Base-by-base conservation (phyloP, 1,140 invertebrate genomes). In the Drosophila yakuba region DNA sequence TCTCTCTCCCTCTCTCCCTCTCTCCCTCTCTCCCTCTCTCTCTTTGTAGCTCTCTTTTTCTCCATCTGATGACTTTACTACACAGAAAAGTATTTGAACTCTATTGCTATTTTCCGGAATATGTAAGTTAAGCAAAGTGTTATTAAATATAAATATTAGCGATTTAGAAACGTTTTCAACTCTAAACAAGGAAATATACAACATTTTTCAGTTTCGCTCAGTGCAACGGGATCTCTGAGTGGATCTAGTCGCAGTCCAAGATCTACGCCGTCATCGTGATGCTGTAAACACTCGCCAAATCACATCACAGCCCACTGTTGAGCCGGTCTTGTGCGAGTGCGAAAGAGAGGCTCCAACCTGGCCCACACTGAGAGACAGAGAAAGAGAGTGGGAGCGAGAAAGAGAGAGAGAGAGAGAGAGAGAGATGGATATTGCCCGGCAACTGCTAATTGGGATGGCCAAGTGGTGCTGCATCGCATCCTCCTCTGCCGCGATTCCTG, bases 381-480 rank as follows among this genome's bases (percentile, higher is more conserved):
- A n/a, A n/a, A 4, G 15, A 69, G 39, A 11, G 36, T 10, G 15
- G 47, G 20, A 50, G 20, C 20, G 55, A 58, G 25, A n/a, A n/a
- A 7, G 15, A 69, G 39, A 10, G 35, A 12, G 32, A 47, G 20
- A 48, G 23, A 5, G 55, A 54, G 25, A 23, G 32, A 51, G 23
- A 15, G 23, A 23, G 43, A 44, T 1, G 15, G 38, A 14, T 57
- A 41, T 45, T 28, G 39, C 48, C 39, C 45, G 47, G 36, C 72
- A 72, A 75, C 41, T 75, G 55, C 36, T 66, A 75, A 75, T 75
- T 75, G 71, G 47, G 45, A 50, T 41, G 51, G 23, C 69, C 59
- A 43, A 51, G 50, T 39, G 48, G 23, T 41, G 36, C 52, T 43
- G 52, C 52, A 15, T n/a, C 7, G 44, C 64, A 61, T 20, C 47